Evolutionary conservation across 92 coral and sea anemone genomes (phyloP).

Genomic region (Montipora capitata): DNA sequence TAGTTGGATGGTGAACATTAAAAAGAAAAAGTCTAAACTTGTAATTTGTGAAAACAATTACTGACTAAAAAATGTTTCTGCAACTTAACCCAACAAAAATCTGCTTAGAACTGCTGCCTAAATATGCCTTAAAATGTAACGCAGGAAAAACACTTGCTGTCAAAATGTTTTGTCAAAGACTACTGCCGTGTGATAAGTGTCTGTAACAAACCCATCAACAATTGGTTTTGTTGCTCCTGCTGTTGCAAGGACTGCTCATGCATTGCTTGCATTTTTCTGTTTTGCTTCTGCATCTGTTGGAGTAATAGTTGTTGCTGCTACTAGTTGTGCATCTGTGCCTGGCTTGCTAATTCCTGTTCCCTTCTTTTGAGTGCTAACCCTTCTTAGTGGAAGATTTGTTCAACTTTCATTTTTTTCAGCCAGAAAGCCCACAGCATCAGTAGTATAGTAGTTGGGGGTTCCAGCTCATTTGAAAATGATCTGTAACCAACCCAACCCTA

Average conservation of each 20-base stretch:
- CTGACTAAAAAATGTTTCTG: not conserved
- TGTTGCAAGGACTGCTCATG: slow-evolving; percentile 37
- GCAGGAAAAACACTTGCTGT: not conserved
- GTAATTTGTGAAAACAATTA: not conserved
- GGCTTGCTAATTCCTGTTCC: slow-evolving; percentile 39
- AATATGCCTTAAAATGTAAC: not conserved
- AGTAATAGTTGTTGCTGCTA: slow-evolving; percentile 39
- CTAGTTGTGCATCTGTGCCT: slow-evolving; percentile 33
- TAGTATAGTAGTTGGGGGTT: no score
- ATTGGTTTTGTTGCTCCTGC: slow-evolving; percentile 45
- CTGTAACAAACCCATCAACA: slow-evolving; percentile 48
- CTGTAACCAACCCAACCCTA: no score
- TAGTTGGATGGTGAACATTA: not conserved
- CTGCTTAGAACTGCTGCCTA: not conserved
- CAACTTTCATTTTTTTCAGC: slow-evolving; percentile 40
- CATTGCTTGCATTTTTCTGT: slow-evolving; percentile 33
- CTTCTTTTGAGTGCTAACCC: slow-evolving; percentile 42
- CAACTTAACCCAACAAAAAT: no score
- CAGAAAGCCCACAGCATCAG: slow-evolving; percentile 51
- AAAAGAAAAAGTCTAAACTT: not conserved
- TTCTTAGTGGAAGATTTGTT: slow-evolving; percentile 27
- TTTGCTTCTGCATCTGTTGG: slow-evolving; percentile 52
- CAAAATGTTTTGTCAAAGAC: not conserved
- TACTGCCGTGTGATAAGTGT: slow-evolving; percentile 30
- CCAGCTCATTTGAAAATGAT: no score